Evolutionary conservation across 2,113 vertebrate genomes (phyloP).

Genomic region (Dipodomys merriami): DNA sequence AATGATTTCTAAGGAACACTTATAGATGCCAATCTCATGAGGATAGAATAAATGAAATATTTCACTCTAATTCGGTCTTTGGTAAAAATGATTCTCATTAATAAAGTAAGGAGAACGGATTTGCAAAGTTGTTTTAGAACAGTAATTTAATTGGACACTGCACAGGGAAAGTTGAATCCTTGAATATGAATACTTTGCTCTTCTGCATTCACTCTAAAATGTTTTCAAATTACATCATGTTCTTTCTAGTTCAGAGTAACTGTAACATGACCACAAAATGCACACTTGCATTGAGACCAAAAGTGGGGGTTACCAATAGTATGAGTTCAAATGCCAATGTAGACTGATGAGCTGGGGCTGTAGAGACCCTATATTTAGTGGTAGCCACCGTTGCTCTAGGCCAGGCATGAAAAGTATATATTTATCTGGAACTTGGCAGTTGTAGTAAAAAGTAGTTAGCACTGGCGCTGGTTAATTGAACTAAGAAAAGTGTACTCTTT

Average conservation of each 20-base stretch:
- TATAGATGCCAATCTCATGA: background rate
- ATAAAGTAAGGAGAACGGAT: background rate
- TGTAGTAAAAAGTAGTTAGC: no score
- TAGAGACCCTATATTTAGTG: background rate
- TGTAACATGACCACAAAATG: background rate
- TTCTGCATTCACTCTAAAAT: constrained; percentile 8
- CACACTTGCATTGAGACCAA: background rate
- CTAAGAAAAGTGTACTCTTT: background rate
- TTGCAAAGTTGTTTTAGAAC: background rate
- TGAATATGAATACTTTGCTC: background rate
- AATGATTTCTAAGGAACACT: constrained; percentile 16
- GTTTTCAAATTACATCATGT: background rate
- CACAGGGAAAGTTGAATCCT: background rate
- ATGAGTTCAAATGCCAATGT: background rate
- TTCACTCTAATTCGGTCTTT: background rate
- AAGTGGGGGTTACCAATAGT: background rate
- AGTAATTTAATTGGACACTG: background rate
- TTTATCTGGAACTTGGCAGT: background rate
- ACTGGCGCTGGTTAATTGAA: background rate
- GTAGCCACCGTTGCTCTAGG: background rate
- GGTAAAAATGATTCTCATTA: background rate
- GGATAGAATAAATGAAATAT: background rate
- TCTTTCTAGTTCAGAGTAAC: background rate
- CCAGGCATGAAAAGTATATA: background rate
- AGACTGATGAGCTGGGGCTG: background rate